A percentile compares a stretch with the other conserved stretches of the same genome.
phyloP scores from a whole-genome alignment of 2,797 vertebrate genomes.

The Tympanoctomys barrerae region DNA sequence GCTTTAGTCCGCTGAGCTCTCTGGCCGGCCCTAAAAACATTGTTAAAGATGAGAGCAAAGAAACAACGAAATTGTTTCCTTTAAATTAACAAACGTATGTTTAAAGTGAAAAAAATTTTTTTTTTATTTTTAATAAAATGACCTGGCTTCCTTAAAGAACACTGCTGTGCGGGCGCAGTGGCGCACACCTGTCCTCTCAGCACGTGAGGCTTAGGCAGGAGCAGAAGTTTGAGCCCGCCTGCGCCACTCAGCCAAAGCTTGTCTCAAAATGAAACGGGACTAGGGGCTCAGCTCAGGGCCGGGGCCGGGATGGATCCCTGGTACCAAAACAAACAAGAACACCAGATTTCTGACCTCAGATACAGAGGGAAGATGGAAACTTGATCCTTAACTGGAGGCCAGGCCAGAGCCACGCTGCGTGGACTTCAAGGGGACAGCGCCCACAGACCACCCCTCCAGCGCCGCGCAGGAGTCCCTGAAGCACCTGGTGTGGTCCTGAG shows the following conservation, averaged over 20 bases:
- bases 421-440: not conserved
- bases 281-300: not conserved
- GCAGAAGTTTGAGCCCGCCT: not conserved
- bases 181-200: not conserved
- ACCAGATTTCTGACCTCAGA: not conserved
- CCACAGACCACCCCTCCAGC: not conserved
- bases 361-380: not conserved
- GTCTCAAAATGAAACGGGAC: not conserved
- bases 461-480: not conserved
- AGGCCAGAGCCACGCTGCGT: too few relatives aligned
- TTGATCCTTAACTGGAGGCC: not conserved
- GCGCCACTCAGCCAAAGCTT: not conserved
- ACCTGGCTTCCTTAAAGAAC: not conserved
- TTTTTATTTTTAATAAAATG: conserved; percentile 26
- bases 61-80: conserved; percentile 28
- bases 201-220: not conserved
- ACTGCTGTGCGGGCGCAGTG: not conserved
- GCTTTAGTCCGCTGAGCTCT: too few relatives aligned
- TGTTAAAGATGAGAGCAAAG: conserved; percentile 31
- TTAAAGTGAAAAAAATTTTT: not conserved
- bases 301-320: not conserved
- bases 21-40: not conserved
- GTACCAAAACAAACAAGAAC: not conserved
- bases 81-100: conserved; percentile 37
- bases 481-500: not conserved